Conservation (phyloP, 2,113 vertebrate genomes). For the Piliocolobus tephrosceles region DNA sequence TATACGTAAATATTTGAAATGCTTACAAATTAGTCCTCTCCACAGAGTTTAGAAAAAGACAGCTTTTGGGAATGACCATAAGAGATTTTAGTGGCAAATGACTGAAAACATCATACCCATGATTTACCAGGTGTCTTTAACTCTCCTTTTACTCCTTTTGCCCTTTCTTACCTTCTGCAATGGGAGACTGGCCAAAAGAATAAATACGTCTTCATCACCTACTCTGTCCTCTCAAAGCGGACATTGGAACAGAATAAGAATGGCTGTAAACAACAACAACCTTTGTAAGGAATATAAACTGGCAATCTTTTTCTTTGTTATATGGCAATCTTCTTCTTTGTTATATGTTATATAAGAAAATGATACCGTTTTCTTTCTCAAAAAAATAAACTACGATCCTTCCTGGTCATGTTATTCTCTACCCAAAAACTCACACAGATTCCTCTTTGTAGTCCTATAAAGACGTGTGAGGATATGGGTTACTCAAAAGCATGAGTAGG, state of each 20-base stretch:
- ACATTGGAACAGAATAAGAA: background rate
- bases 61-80: background rate
- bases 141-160: too few relatives aligned
- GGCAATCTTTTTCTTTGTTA: background rate
- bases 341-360: background rate
- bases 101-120: background rate
- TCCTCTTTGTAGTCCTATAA: background rate
- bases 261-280: background rate
- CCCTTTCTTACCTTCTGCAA: background rate
- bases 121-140: background rate
- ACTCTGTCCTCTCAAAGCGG: background rate
- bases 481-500: background rate
- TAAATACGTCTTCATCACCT: background rate
- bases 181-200: background rate
- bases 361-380: background rate
- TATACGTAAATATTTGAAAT: background rate
- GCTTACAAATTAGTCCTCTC: background rate
- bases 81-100: background rate
- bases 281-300: background rate
- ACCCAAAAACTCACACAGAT: background rate
- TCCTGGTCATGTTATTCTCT: background rate
- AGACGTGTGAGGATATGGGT: background rate
- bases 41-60: background rate
- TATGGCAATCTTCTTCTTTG: background rate
- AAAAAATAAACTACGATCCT: background rate